phyloP scores from a whole-genome alignment of 1,140 invertebrate genomes.

The Danaus plexippus region DNA sequence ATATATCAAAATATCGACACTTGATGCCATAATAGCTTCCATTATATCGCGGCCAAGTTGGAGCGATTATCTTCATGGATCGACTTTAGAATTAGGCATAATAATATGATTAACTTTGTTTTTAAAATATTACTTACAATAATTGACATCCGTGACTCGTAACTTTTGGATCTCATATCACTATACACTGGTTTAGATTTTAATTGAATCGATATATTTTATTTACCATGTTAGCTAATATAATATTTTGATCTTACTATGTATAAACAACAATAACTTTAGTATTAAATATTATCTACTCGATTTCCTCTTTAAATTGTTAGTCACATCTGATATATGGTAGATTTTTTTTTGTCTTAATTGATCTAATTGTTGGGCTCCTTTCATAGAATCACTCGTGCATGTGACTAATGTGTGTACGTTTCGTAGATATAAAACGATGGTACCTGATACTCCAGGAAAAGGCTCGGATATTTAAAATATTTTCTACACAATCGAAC shows the following conservation, averaged over 20 bases:
- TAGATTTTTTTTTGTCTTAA: constrained; percentile 40
- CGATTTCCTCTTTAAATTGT: constrained; percentile 16
- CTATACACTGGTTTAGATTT: constrained; percentile 18
- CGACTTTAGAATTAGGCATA: constrained; percentile 62
- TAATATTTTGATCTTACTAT: constrained; percentile 12
- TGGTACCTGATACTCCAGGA: constrained; percentile 20
- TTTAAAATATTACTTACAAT: constrained; percentile 56
- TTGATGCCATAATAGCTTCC: constrained; percentile 32
- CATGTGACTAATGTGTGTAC: constrained; percentile 14
- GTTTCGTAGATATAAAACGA: constrained; percentile 8
- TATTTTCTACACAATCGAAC: constrained; percentile 12
- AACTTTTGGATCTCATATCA: constrained; percentile 44
- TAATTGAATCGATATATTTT: constrained; percentile 18
- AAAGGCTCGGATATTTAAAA: constrained; percentile 18
- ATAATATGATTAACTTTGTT: constrained; percentile 65
- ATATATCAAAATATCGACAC: constrained; percentile 1
- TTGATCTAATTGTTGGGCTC: constrained; percentile 50
- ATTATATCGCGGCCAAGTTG: constrained; percentile 40
- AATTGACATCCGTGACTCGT: constrained; percentile 52
- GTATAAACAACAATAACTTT: constrained; percentile 5
- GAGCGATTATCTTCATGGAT: constrained; percentile 56
- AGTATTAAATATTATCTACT: constrained; percentile 8
- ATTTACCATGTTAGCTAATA: background rate
- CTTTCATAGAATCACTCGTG: constrained; percentile 38
- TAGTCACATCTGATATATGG: constrained; percentile 24